Conservation (phyloP, 1,140 invertebrate species). For the Ladona fulva region DNA sequence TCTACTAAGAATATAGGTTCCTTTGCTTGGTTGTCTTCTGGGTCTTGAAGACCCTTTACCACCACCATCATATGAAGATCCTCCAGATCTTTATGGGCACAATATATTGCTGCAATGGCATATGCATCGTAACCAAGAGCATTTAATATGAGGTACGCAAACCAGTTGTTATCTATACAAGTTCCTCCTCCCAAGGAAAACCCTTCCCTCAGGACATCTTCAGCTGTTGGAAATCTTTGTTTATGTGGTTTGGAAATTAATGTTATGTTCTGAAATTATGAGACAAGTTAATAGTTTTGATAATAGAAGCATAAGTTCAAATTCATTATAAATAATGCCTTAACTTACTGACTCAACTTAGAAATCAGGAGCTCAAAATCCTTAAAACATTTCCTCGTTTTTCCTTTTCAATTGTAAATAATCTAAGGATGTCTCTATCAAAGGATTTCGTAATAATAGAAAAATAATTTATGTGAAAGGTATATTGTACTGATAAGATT, state of each 20-base stretch:
- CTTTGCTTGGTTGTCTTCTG: background rate
- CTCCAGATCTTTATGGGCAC: background rate
- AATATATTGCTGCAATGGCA: background rate
- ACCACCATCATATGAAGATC: background rate
- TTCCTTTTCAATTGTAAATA: too few relatives aligned
- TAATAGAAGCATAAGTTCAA: too few relatives aligned
- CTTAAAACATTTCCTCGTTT: too few relatives aligned
- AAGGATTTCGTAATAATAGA: too few relatives aligned
- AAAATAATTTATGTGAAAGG: too few relatives aligned
- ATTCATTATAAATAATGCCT: too few relatives aligned
- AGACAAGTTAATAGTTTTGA: too few relatives aligned
- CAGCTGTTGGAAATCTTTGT: background rate
- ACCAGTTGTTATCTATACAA: background rate
- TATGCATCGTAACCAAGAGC: background rate
- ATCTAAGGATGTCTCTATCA: too few relatives aligned
- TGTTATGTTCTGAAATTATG: too few relatives aligned
- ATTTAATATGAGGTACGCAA: background rate
- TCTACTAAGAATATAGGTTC: background rate
- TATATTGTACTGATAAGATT: too few relatives aligned
- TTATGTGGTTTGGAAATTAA: background rate
- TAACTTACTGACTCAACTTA: too few relatives aligned
- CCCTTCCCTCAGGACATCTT: background rate
- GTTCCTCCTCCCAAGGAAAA: background rate
- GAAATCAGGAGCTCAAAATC: too few relatives aligned
- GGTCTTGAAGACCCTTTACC: background rate